Evolutionary conservation across 2,113 vertebrate genomes (phyloP).

Genomic region (Microcebus tavaratra): DNA sequence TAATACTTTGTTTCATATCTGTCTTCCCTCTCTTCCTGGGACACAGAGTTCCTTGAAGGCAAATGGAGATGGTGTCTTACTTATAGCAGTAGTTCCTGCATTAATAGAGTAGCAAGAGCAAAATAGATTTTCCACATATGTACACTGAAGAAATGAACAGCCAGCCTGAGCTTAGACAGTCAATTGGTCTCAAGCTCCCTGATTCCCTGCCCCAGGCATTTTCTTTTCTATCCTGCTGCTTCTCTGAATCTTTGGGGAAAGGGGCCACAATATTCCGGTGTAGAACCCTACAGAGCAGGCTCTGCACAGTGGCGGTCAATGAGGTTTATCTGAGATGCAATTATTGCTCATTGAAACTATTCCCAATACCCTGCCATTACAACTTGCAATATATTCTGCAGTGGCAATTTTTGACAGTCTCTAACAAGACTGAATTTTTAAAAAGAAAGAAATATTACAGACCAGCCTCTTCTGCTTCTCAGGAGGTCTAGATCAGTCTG

Average conservation of each 20-base stretch:
- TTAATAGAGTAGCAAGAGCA: not conserved
- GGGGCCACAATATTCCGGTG: rapidly evolving
- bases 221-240: not conserved
- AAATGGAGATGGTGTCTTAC: not conserved
- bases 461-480: not conserved
- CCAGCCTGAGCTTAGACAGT: not conserved
- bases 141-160: not conserved
- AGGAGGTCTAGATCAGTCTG: not conserved
- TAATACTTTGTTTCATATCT: not conserved
- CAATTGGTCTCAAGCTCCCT: not conserved
- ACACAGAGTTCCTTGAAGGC: not conserved
- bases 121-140: not conserved
- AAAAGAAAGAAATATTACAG: not conserved
- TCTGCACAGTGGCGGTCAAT: too few species aligned
- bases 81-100: not conserved
- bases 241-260: not conserved
- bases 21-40: not conserved
- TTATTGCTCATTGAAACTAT: too few species aligned
- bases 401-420: too few species aligned
- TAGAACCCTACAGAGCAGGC: not conserved
- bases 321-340: too few species aligned
- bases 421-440: too few species aligned
- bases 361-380: too few species aligned
- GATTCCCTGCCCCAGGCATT: not conserved
- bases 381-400: too few species aligned